Evolutionary conservation across 92 coral and sea anemone genomes (phyloP).

Genomic region (Epizoanthus ramosus): DNA sequence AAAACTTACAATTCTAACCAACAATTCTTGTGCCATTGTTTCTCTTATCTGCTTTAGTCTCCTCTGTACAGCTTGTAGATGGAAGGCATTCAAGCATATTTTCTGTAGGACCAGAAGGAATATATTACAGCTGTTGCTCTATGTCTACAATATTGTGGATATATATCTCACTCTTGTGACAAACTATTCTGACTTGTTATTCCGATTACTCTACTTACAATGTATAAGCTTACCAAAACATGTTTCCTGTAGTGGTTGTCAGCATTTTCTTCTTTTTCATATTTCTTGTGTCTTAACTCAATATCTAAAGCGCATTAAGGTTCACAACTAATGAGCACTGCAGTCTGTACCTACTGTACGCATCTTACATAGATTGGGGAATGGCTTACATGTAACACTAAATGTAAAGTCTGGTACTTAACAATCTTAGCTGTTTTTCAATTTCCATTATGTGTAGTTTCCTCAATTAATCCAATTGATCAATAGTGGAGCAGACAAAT

Average conservation of each 20-base stretch:
- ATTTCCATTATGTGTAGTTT: too few relatives aligned
- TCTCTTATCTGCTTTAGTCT: slow-evolving; percentile 65
- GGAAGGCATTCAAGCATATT: slow-evolving; percentile 58
- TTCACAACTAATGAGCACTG: too few relatives aligned
- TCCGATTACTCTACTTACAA: too few relatives aligned
- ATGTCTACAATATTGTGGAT: background rate
- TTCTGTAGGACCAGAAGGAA: slow-evolving; percentile 37
- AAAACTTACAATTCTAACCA: slow-evolving; percentile 64
- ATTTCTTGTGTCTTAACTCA: slow-evolving; percentile 43
- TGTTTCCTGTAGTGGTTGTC: slow-evolving; percentile 53
- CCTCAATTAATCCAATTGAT: too few relatives aligned
- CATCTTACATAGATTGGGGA: too few relatives aligned
- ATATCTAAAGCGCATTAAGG: slow-evolving; percentile 16
- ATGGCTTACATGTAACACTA: too few relatives aligned
- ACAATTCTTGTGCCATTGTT: slow-evolving; percentile 60
- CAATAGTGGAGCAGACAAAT: too few relatives aligned
- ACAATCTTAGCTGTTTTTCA: too few relatives aligned
- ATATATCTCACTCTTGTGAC: background rate
- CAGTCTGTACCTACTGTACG: too few relatives aligned
- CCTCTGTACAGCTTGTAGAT: slow-evolving; percentile 64
- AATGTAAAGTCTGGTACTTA: too few relatives aligned
- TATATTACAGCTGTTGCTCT: background rate
- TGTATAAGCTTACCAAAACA: slow-evolving; percentile 60
- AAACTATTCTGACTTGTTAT: too few relatives aligned
- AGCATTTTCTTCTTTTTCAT: slow-evolving; percentile 52